Percentiles rank a stretch among this genome's conserved stretches.
phyloP scores from a whole-genome alignment of 2,797 vertebrate species.

The Clamator glandarius region DNA sequence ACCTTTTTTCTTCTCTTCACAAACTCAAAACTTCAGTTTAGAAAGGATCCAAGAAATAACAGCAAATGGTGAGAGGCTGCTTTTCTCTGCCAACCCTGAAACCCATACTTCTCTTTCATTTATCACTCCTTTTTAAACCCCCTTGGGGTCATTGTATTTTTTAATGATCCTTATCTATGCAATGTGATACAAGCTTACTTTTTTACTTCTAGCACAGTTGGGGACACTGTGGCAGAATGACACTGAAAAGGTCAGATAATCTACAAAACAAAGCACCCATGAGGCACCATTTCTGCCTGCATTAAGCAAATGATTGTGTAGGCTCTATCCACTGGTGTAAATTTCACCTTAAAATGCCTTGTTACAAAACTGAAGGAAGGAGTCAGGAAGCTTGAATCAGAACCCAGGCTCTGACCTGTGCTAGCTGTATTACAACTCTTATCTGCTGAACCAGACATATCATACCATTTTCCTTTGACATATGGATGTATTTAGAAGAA shows the following conservation, averaged over 20 bases:
- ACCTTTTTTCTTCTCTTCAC: neutral
- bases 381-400: neutral
- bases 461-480: neutral
- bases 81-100: constrained; percentile 44
- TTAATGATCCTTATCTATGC: constrained; percentile 60
- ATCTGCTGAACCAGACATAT: neutral
- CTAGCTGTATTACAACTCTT: neutral
- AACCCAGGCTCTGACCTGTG: neutral
- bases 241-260: constrained; percentile 45
- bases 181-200: constrained; percentile 41
- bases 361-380: neutral
- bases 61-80: constrained; percentile 4
- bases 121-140: constrained; percentile 5
- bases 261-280: constrained; percentile 15
- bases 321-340: constrained; percentile 20
- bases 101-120: constrained; percentile 13
- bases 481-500: neutral
- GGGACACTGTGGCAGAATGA: constrained; percentile 44
- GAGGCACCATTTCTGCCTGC: constrained; percentile 38
- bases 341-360: constrained; percentile 43
- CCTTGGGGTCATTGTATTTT: constrained; percentile 51
- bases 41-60: neutral
- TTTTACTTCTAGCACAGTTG: constrained; percentile 20
- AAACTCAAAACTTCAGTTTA: neutral
- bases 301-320: neutral